Evolutionary conservation across 2,797 vertebrate genomes (phyloP), one percentile per base, ranked within the genome.

Genomic region (Xenentodon cancila): DNA sequence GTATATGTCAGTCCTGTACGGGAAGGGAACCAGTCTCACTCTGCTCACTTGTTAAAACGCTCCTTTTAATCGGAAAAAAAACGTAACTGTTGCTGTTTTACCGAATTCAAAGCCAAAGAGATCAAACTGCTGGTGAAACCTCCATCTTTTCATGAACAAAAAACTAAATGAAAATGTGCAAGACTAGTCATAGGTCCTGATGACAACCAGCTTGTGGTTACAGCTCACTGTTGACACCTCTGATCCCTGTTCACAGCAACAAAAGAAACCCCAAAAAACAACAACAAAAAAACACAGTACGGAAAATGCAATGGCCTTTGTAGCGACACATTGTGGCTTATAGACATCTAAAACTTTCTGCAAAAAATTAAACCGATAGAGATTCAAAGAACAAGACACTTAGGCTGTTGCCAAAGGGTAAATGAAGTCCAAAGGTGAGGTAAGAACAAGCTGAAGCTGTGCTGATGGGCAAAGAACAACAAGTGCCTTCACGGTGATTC

Each of bases 381-480:
- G 42, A 67, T 30, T 62, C 13, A 27, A 40, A 63, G 59, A 69
- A 34, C 52, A 60, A 8, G 61, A 49, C 65, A 27, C 4, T 32
- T 11, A 22, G 25, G 37, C 71, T 72, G 59, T 71, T 77, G 73
- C 74, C 73, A 65, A 58, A 64, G 81, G 53, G 68, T 50, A 58
- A 73, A 71, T 60, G 34, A 77, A 77, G 86, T 90, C 88, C 89
- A 89, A 89, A 87, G 86, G 89, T 88, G 48, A 64, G 73, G 70
- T 53, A 37, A 60, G 64, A 73, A 71, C 64, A 75, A 68, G 79
- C 74, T 81, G 71, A 47, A 78, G 70, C 52, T 60, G 73, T 25
- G 18, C 68, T 51, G 61, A 30, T 65, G 76, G 46, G 32, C 54
- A 65, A 70, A 77, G 73, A 83, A 84, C 75, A 84, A 51, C 84